Conservation (phyloP, 2,113 vertebrate species). For the Vanacampus margaritifer region DNA sequence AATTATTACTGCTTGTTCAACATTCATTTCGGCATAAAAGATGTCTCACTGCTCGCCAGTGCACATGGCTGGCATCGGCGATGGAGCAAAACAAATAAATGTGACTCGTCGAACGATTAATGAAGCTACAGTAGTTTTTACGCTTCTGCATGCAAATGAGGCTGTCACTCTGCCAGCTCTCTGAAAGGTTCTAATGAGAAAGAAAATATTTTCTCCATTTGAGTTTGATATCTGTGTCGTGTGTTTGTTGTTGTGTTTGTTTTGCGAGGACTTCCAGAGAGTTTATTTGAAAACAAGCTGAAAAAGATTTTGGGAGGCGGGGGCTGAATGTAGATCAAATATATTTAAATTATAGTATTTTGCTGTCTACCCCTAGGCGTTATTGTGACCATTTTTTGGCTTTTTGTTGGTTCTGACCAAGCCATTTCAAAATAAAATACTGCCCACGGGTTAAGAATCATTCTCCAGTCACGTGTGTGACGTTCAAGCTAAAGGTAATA, state of each 20-base stretch:
- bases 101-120: constrained; percentile 22
- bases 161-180: constrained; percentile 31
- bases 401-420: too few relatives aligned
- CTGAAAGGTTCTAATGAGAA: constrained; percentile 42
- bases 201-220: constrained; percentile 33
- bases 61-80: not conserved
- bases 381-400: too few relatives aligned
- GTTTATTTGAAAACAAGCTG: too few relatives aligned
- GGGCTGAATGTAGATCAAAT: not conserved
- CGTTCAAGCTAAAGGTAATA: too few relatives aligned
- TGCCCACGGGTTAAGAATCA: too few relatives aligned
- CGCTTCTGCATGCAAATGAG: constrained; percentile 39
- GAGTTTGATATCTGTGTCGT: constrained; percentile 35
- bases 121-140: constrained; percentile 12
- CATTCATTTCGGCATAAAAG: constrained; percentile 17
- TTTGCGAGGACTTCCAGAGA: constrained; percentile 5
- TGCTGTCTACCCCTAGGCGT: too few relatives aligned
- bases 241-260: too few relatives aligned
- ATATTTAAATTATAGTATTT: not conserved
- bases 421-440: too few relatives aligned
- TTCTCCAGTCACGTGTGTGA: too few relatives aligned
- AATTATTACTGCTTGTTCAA: constrained; percentile 21
- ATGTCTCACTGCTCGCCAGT: not conserved
- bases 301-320: not conserved
- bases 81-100: constrained; percentile 20